These are phyloP conservation scores for Campoplex nolae DNA, from an alignment of 2,888 invertebrate genomes.

Conservation along the genomic window DNA sequence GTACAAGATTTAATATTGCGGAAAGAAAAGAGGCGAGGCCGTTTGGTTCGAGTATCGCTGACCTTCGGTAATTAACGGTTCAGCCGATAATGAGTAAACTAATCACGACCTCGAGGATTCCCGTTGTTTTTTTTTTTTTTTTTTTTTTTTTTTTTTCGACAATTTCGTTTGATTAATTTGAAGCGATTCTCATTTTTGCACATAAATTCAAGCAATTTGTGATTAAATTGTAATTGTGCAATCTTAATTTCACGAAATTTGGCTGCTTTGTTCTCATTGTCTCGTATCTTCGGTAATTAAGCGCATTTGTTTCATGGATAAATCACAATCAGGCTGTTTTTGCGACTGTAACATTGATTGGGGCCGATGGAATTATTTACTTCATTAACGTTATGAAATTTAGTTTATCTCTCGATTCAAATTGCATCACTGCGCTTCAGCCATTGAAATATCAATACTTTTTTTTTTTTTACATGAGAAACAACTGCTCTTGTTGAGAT, in stretches of 20 bases:
- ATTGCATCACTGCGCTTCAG: neutral
- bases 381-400: neutral
- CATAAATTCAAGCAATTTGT: neutral
- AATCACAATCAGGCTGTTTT: neutral
- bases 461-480: too few relatives aligned
- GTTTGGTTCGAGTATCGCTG: conserved; percentile 38
- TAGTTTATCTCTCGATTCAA: neutral
- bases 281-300: neutral
- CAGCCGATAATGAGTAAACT: conserved; percentile 37
- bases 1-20: conserved; percentile 33
- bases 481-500: neutral
- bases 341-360: neutral
- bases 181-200: neutral
- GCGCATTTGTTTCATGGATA: neutral
- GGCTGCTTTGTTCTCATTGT: neutral
- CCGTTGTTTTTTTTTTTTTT: too few relatives aligned
- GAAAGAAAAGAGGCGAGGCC: conserved; percentile 59
- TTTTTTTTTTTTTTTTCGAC: neutral
- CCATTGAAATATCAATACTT: neutral
- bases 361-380: neutral
- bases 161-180: neutral
- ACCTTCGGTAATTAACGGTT: conserved; percentile 64
- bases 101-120: conserved; percentile 27
- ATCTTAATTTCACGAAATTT: neutral
- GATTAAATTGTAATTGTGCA: neutral